Evolutionary conservation across 2,797 vertebrate genomes (phyloP).

Genomic region (Martes flavigula): DNA sequence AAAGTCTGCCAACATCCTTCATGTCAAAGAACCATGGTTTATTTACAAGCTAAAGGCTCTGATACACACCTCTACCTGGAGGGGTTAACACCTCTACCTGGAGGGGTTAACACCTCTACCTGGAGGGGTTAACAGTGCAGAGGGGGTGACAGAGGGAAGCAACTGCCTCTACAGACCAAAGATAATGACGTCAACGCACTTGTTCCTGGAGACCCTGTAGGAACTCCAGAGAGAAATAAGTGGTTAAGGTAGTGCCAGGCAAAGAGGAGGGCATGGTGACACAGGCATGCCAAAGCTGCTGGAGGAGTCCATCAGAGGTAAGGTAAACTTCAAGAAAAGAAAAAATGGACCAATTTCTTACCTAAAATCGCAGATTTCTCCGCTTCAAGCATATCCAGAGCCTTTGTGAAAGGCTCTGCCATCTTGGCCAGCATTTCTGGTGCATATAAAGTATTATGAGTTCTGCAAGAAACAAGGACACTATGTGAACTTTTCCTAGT

Average conservation of each 20-base stretch:
- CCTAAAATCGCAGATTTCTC: constrained; percentile 95
- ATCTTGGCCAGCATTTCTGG: constrained; percentile 94
- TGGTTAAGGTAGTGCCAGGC: background rate
- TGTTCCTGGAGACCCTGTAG: background rate
- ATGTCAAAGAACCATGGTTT: background rate
- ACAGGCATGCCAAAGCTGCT: background rate
- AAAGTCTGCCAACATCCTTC: background rate
- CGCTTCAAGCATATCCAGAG: constrained; percentile 92
- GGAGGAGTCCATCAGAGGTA: background rate
- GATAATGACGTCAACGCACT: background rate
- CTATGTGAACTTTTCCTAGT: constrained; percentile 9
- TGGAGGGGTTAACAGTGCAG: background rate
- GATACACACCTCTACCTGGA: background rate
- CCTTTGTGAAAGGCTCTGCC: constrained; percentile 90
- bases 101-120: background rate
- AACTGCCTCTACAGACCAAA: background rate
- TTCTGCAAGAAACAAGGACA: constrained; percentile 87
- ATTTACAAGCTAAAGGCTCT: background rate
- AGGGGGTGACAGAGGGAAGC: background rate
- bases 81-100: too few relatives aligned
- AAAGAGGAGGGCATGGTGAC: background rate
- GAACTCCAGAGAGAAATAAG: background rate
- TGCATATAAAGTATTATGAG: constrained; percentile 93
- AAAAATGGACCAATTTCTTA: constrained; percentile 78
- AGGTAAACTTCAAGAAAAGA: background rate